Evolutionary conservation across 1,140 invertebrate genomes (phyloP).

Genomic region (Ectropis grisescens): DNA sequence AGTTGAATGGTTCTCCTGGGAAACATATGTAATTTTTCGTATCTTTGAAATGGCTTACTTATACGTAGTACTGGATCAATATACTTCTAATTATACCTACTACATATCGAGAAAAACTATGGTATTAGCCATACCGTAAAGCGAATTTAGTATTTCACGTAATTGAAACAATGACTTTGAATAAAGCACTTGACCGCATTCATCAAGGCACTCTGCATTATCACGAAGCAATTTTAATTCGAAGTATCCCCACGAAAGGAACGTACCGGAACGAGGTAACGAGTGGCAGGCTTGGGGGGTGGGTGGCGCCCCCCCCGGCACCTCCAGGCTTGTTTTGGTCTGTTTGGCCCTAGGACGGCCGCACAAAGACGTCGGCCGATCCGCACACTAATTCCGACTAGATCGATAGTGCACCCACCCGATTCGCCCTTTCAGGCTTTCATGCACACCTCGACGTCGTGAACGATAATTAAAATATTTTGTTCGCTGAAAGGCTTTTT

Average conservation of each 20-base stretch:
- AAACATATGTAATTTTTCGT: no score
- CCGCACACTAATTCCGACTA: conserved; percentile 66
- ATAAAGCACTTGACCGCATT: no score
- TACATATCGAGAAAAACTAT: no score
- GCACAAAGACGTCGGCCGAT: conserved; percentile 65
- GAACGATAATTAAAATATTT: conserved; percentile 49
- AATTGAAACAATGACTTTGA: neutral
- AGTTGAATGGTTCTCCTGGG: no score
- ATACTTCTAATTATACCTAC: no score
- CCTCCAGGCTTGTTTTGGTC: conserved; percentile 62
- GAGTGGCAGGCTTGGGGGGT: conserved; percentile 22
- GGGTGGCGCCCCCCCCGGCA: conserved; percentile 18
- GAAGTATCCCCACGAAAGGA: conserved; percentile 43
- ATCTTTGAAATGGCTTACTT: no score
- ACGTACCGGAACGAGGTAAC: conserved; percentile 40
- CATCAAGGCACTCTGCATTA: neutral
- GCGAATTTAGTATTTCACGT: no score
- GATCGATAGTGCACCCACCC: conserved; percentile 65
- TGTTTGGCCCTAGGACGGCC: conserved; percentile 53
- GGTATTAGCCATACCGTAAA: no score
- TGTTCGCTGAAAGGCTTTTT: no score
- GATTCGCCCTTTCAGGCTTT: conserved; percentile 57
- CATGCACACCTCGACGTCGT: conserved; percentile 40
- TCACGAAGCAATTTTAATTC: conserved; percentile 30
- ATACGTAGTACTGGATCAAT: no score